phyloP scores from a whole-genome alignment of 2,888 invertebrate genomes.

The Brachylomia viminalis region DNA sequence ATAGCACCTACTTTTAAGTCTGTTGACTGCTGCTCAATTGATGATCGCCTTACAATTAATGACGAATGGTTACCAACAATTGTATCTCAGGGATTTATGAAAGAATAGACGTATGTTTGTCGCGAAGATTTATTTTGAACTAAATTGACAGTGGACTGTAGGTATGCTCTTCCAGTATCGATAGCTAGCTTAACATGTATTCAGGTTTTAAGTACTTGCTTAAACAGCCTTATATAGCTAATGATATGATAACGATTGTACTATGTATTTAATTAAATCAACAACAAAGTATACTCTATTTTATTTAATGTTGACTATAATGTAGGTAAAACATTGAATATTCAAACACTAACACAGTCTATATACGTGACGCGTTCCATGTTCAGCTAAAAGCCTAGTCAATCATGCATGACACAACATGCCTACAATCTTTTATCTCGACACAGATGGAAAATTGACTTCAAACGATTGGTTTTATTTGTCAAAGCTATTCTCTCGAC shows the following conservation, averaged over 20 bases:
- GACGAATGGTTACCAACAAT: neutral
- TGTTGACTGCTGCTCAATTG: neutral
- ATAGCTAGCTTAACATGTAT: too few species aligned
- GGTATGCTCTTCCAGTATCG: too few species aligned
- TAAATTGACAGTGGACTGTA: too few species aligned
- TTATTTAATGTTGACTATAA: neutral
- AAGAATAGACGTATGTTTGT: too few species aligned
- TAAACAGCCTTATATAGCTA: too few species aligned
- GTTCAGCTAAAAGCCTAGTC: conserved; percentile 33
- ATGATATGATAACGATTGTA: neutral
- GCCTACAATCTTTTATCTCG: conserved; percentile 37
- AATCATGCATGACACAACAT: conserved; percentile 29
- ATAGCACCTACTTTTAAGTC: neutral
- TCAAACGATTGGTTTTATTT: conserved; percentile 58
- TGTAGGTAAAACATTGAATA: neutral
- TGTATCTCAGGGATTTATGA: too few species aligned
- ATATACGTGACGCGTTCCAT: neutral
- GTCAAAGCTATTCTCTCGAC: conserved; percentile 13
- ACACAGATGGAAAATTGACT: conserved; percentile 41
- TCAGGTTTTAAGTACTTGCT: too few species aligned
- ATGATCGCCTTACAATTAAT: neutral
- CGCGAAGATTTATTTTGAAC: too few species aligned
- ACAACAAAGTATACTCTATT: neutral
- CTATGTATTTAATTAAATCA: neutral
- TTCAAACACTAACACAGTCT: neutral